Base-by-base conservation (phyloP, 2,888 invertebrate genomes). In the Lagria hirta region DNA sequence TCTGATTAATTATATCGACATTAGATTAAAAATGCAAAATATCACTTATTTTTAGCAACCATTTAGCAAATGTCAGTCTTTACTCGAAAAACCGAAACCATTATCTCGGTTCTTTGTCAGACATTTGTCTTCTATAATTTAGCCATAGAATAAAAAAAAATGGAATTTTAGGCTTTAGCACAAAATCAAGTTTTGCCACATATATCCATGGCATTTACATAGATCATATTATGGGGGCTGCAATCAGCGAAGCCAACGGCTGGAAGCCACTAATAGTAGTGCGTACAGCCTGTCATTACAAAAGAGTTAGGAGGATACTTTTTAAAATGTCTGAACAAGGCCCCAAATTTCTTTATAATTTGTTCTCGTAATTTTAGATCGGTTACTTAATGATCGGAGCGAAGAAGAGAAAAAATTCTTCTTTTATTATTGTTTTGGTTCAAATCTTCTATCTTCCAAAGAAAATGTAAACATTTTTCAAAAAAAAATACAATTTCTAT, bases 281-380 rank as follows among this genome's bases (percentile, higher is more conserved):
- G 20, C 20, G 22, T 43, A 30, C 48, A 59, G 63, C 61, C 68
- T 62, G 65, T 69, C 67, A 69, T 69, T 69, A 69, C 67, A 65
- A 66, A 65, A 67, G 65, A 69, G 62, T 69, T 67, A 67, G 64
- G 61, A 64, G 61, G 58, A 60, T n/a, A 62, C 60, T 33, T 61
- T 57, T 58, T 58, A 57, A 63, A 64, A 62, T 50, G 50, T 54
- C 58, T 48, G 54, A 56, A 53, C 54, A 56, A 64, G 55, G 58
- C 61, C 60, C 65, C 61, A 68, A 68, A 68, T 68, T 68, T 66
- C 62, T 68, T 66, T 68, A 66, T 67, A 67, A 68, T 68, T 66
- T 58, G 60, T 56, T 54, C 49, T 33, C 57, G 46, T 59, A 57
- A 57, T 57, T 43, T 43, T 27, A 37, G 44, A 43, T 36, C 37